phyloP scores from a whole-genome alignment of 64 coral and sea anemone species.

The Actinia tenebrosa region DNA sequence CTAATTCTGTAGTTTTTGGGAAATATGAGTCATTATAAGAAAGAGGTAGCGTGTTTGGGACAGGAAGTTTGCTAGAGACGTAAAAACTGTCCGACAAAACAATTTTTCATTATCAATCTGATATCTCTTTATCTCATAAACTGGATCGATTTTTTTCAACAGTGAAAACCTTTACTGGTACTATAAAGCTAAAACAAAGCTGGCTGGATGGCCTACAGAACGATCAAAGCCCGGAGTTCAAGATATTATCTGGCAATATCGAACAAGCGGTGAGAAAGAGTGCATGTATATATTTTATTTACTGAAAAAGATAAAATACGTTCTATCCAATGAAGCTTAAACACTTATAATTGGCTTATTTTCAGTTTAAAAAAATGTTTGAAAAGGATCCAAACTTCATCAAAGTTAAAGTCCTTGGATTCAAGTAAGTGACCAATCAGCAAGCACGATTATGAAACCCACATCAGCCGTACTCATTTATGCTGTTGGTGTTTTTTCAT shows the following conservation, averaged over 20 bases:
- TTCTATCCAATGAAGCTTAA: no score
- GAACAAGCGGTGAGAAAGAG: conserved; percentile 51
- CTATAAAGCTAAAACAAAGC: conserved; percentile 51
- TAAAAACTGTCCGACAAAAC: no score
- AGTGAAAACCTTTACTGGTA: conserved; percentile 39
- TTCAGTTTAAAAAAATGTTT: conserved; percentile 51
- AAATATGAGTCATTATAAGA: no score
- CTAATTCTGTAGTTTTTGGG: background rate
- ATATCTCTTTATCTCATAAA: no score
- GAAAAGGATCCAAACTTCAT: conserved; percentile 45
- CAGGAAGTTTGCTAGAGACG: no score
- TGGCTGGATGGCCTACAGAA: conserved; percentile 44
- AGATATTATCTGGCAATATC: conserved; percentile 52
- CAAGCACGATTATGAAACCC: no score
- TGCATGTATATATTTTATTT: background rate
- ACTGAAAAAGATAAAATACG: background rate
- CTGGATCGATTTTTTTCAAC: background rate
- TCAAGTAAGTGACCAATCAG: conserved; percentile 33
- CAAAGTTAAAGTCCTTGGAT: conserved; percentile 31
- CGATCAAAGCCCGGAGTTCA: conserved; percentile 38
- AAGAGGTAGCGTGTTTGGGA: no score
- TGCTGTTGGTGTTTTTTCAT: background rate
- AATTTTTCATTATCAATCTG: background rate
- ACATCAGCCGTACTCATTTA: background rate
- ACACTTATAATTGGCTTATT: background rate